Evolutionary conservation across 30 jellyfish, hydroid and myxozoan species (phyloP).

Genomic region (Rhopilema esculentum): DNA sequence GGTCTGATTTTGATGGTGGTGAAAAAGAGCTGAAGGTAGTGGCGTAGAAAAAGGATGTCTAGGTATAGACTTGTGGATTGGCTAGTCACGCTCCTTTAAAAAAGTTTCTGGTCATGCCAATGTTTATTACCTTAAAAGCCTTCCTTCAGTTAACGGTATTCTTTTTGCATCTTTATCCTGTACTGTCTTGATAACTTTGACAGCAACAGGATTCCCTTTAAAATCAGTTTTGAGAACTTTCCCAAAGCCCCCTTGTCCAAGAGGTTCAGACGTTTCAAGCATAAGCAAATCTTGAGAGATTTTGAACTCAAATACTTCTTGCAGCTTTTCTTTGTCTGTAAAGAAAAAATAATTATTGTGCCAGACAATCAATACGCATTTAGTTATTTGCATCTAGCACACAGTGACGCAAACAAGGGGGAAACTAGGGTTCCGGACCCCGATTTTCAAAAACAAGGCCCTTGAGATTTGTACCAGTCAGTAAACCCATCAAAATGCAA

Average conservation of each 20-base stretch:
- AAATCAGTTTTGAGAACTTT: slow-evolving; percentile 63
- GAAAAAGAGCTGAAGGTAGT: no score
- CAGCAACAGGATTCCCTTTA: slow-evolving; percentile 81
- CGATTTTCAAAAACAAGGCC: no score
- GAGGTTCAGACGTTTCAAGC: slow-evolving; percentile 48
- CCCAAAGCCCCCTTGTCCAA: slow-evolving; percentile 79
- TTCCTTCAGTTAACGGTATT: slow-evolving; percentile 68
- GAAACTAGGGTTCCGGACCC: no score
- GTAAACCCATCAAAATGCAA: no score
- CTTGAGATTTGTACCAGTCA: no score
- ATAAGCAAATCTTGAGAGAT: slow-evolving; percentile 51
- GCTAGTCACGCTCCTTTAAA: no score
- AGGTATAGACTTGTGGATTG: no score
- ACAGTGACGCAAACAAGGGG: no score
- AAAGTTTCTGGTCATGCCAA: background rate
- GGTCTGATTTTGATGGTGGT: no score
- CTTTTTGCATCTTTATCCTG: slow-evolving; percentile 65
- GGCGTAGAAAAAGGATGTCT: no score
- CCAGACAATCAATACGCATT: background rate
- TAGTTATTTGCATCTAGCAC: background rate
- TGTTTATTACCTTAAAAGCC: slow-evolving; percentile 42
- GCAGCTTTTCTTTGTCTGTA: slow-evolving; percentile 28
- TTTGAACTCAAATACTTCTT: slow-evolving; percentile 54
- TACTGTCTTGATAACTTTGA: slow-evolving; percentile 60
- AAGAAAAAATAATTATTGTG: background rate